Base-by-base conservation (phyloP, 2,888 invertebrate species). In the Loripinus fragilis region DNA sequence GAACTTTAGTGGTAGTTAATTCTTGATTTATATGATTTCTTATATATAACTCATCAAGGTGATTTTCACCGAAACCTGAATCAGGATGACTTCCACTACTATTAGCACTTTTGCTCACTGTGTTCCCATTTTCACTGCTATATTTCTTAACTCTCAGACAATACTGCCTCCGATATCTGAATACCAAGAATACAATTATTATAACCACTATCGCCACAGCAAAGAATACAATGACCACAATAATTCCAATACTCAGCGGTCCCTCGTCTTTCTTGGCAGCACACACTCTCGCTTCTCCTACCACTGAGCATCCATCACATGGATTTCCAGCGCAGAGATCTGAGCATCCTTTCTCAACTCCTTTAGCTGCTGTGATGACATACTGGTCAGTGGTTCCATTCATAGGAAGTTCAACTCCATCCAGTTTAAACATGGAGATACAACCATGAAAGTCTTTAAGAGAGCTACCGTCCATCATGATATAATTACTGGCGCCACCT, bases 221-320 rank as follows among this genome's bases (percentile, higher is more conserved):
- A 91, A 99, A 98, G 95, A 99, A 98, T 33, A 97, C 97, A 82
- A 98, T 97, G 28, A 98, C 98, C 42, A 98, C 94, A 0, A 98
- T 98, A 77, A 98, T 96, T 72, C 98, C 98, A 81, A 98, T 97
- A 90, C 97, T 97, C 12, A 98, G 94, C 0, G 98, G 98, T 94
- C 97, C 97, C 2, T 97, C 96, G 8, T 1, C 97, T 48, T 96
- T 95, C 76, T 96, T 95, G 68, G 75, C 72, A 15, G 78, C 74
- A 77, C 90, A 90, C 8, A 78, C 71, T 28, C 83, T 82, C 2
- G 50, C 80, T 65, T 90, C 90, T 17, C 89, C 87, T 17, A 83
- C 72, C 7, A 86, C 79, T 7, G 83, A 71, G 80, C 91, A 91
- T 25, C 78, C 84, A 55, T 76, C 83, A 77, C 90, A 90, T 0